Conservation (phyloP, 2,888 invertebrate genomes). For the Trichogramma dendrolimi region DNA sequence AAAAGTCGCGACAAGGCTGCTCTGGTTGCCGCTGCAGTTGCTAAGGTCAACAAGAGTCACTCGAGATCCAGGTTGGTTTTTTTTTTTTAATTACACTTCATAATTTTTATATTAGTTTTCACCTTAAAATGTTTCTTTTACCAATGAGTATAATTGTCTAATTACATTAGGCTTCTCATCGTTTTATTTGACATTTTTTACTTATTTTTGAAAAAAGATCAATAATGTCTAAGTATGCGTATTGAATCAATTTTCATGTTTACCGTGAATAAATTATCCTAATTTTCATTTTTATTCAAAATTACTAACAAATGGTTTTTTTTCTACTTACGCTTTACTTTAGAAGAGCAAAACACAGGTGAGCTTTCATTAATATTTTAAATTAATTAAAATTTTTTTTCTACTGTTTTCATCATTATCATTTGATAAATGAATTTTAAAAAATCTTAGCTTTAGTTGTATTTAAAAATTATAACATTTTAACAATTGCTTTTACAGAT, state of each 20-base stretch:
- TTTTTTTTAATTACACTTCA: constrained; percentile 1
- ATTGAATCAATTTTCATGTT: no score
- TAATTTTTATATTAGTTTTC: not conserved
- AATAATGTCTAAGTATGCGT: no score
- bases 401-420: not conserved
- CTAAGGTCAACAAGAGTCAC: constrained; percentile 49
- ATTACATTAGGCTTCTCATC: no score
- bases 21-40: constrained; percentile 47
- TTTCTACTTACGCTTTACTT: no score
- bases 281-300: no score
- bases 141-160: no score
- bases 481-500: constrained; percentile 36
- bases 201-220: no score
- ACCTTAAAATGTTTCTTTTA: not conserved
- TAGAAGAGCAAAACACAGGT: no score
- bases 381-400: not conserved
- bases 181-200: no score
- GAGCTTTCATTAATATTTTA: no score
- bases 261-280: no score
- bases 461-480: not conserved
- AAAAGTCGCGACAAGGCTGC: constrained; percentile 46
- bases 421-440: not conserved
- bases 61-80: constrained; percentile 46
- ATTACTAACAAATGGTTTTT: no score
- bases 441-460: not conserved